A percentile compares a stretch with the other conserved stretches of the same genome.
phyloP scores from a whole-genome alignment of 1,140 invertebrate species.

The Pteromalus puparum region DNA sequence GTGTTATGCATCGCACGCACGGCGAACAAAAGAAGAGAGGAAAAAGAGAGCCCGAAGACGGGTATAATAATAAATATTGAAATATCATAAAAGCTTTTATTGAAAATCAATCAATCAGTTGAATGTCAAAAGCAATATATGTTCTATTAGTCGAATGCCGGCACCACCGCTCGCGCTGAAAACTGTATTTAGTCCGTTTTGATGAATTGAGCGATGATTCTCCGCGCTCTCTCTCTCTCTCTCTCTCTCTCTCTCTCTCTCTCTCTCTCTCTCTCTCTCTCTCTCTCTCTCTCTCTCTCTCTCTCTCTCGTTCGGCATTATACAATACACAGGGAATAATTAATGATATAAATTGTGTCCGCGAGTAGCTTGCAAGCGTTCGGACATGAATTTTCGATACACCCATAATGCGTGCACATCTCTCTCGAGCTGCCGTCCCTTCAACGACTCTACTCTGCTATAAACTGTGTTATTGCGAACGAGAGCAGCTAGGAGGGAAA shows the following conservation, averaged over 20 bases:
- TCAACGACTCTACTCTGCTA: too few species aligned
- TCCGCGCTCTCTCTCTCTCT: too few species aligned
- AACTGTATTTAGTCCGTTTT: conserved; percentile 1
- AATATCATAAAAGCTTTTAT: conserved; percentile 5
- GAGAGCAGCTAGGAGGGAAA: too few species aligned
- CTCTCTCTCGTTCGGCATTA: too few species aligned
- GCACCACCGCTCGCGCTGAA: not conserved
- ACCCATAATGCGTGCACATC: not conserved
- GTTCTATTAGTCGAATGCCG: not conserved
- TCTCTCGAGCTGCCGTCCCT: too few species aligned
- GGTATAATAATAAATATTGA: not conserved
- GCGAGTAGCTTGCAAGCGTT: not conserved
- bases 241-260: too few species aligned
- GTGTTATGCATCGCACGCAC: not conserved
- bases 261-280: too few species aligned
- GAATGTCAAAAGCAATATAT: not conserved
- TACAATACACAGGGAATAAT: not conserved
- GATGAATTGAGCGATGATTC: not conserved
- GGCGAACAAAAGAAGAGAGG: too few species aligned
- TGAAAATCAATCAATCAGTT: not conserved
- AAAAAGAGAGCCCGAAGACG: not conserved
- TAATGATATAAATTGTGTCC: not conserved
- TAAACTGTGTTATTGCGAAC: too few species aligned
- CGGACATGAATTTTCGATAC: not conserved
- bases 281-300: too few species aligned